Base-by-base conservation (phyloP, 2,113 vertebrate species). In the Xenopus borealis region DNA sequence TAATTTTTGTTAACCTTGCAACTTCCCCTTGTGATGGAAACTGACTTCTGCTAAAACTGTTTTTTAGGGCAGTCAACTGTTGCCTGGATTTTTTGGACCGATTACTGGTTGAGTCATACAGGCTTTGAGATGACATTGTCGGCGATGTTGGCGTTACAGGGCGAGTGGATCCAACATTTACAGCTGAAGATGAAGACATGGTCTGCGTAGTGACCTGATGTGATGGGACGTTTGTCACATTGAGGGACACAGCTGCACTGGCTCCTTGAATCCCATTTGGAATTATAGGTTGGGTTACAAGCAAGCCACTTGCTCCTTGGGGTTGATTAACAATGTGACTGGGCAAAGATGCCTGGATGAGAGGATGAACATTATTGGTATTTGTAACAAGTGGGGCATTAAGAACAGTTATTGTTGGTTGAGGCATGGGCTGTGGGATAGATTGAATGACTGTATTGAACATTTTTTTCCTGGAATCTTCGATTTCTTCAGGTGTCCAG, bases 401-500 rank as follows among this genome's bases (percentile, higher is more conserved):
- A 40, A 98, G 80, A 55, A 99, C 95, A 0, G 97, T 95, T 84
- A 99, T 94, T 9, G 97, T 98, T 20, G 74, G 74, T 44, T 77
- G 74, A 69, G 88, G 88, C 88, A 47, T 87, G 27, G 92, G 86
- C 78, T 88, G 85, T 0, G 94, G 88, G 12, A 95, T 90, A 0
- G 95, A 94, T 85, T 99, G 97, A 77, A 98, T 98, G 74, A 98
- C 94, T 0, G 96, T 98, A 83, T 96, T 98, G 85, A 98, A 98
- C 98, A 99, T 98, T 86, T 98, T 98, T 72, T 96, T 94, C 78
- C 97, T 89, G 33, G 98, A 96, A n/a, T 98, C 97, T 83, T 99
- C 97, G 0, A 99, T 98, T 85, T 99, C 97, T 84, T 99, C 97
- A 0, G 98, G 98, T n/a, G 98, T 98, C 98, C 98, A 99, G 87